Conservation (phyloP, 2,888 invertebrate genomes). For the Drosophila prostipennis region DNA sequence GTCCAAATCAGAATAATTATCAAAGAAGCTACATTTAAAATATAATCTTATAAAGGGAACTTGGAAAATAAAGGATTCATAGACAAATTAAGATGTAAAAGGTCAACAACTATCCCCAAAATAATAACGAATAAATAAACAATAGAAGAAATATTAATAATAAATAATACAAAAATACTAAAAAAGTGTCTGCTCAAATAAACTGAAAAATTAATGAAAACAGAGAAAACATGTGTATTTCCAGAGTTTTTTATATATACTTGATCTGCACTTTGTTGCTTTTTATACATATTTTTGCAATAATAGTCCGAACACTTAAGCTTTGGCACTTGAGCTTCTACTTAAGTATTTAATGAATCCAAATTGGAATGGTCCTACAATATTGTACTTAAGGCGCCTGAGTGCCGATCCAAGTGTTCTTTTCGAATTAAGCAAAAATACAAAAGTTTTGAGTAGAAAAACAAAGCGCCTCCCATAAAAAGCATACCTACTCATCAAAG, state of each 20-base stretch:
- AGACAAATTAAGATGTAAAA: too few species aligned
- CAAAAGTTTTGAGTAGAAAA: conserved; percentile 6
- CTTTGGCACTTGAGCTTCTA: conserved; percentile 70
- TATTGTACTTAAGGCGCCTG: conserved; percentile 72
- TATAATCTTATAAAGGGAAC: too few species aligned
- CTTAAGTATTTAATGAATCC: conserved; percentile 76
- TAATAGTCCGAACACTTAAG: conserved; percentile 62
- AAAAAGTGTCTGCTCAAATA: too few species aligned
- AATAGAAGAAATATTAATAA: too few species aligned
- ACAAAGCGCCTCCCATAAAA: conserved; percentile 7
- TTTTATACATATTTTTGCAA: conserved; percentile 61
- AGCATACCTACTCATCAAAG: conserved; percentile 49
- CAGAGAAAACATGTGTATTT: conserved; percentile 19
- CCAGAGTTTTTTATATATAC: conserved; percentile 13
- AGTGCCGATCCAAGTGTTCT: conserved; percentile 69
- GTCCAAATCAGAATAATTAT: background rate
- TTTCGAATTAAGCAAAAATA: conserved; percentile 53
- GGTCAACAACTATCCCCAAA: too few species aligned
- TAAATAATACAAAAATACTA: too few species aligned
- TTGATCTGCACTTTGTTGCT: conserved; percentile 28
- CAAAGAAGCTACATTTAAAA: too few species aligned
- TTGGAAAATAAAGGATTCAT: too few species aligned
- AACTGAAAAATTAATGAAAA: background rate
- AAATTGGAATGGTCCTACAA: conserved; percentile 33
- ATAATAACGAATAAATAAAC: too few species aligned